Base-by-base conservation (phyloP, 2,888 invertebrate species). In the Lepidochrysops patricia region DNA sequence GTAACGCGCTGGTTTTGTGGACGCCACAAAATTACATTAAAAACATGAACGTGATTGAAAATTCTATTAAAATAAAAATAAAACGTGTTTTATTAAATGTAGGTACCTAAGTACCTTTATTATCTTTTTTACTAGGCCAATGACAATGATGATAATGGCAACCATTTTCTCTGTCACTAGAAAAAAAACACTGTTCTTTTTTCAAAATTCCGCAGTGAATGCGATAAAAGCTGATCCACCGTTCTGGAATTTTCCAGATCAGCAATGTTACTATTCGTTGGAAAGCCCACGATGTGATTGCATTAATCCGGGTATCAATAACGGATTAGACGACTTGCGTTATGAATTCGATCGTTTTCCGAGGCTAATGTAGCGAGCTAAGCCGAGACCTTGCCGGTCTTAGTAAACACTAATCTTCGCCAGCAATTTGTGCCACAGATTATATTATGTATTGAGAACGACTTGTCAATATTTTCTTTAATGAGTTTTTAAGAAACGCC, bases 351-450 rank as follows among this genome's bases (percentile, higher is more conserved):
- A 72, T 77, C 70, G 68, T 70, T 74, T 70, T 68, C 65, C 67
- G 67, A 66, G 71, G 76, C 75, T 75, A 76, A 80, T 77, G 76
- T 75, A 72, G 68, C 74, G 71, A 70, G 76, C 77, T 80, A 79
- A 83, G 82, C 78, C 74, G 66, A 72, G 72, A 68, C 66, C 72
- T 71, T 71, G 72, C 69, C 74, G 70, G 67, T 72, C 72, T 78
- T 62, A 70, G 79, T 72, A 82, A 82, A 83, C 74, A 82, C 80
- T 81, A 82, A 83, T 83, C 80, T 79, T 75, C 71, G 72, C 72
- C 69, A 68, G 72, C 70, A 73, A 70, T 71, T 71, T 62, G 64
- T 65, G 60, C 50, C 79, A 75, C 43, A 79, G 80, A 82, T 60
- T 69, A 73, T 54, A 49, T 52, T 29, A 27, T 27, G 37, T 32